Evolutionary conservation across 2,888 invertebrate genomes (phyloP).

Genomic region (Chorisops tibialis): DNA sequence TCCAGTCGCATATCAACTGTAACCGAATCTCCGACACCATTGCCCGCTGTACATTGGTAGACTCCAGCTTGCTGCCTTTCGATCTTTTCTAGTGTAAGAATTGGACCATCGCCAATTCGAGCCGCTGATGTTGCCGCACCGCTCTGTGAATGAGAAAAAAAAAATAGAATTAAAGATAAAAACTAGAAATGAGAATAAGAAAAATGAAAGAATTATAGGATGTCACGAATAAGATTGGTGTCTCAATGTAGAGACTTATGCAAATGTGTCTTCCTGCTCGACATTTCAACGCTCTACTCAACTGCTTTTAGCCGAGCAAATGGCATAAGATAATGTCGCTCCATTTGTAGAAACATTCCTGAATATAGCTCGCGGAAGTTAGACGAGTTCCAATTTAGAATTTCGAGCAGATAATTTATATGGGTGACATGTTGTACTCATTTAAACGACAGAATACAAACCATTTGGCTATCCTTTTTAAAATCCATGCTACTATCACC

Average conservation of each 20-base stretch:
- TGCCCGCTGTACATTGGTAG: constrained; percentile 67
- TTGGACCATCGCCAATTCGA: constrained; percentile 60
- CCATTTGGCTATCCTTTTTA: too few species aligned
- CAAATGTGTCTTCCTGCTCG: constrained; percentile 19
- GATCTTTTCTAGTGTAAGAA: constrained; percentile 61
- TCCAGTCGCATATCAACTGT: constrained; percentile 65
- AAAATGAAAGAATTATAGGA: constrained; percentile 24
- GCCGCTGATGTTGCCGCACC: constrained; percentile 51
- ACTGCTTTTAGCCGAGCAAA: constrained; percentile 2
- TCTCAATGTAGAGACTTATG: constrained; percentile 15
- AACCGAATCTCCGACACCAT: constrained; percentile 64
- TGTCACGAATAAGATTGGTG: constrained; percentile 21
- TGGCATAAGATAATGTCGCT: constrained; percentile 5
- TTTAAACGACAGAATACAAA: too few species aligned
- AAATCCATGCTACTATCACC: too few species aligned
- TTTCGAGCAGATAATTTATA: too few species aligned
- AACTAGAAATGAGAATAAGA: neutral
- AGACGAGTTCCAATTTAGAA: too few species aligned
- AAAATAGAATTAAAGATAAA: constrained; percentile 5
- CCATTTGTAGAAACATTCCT: constrained; percentile 11
- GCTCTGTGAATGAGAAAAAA: constrained; percentile 43
- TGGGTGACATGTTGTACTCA: too few species aligned
- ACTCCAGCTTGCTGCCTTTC: constrained; percentile 63
- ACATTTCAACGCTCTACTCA: neutral
- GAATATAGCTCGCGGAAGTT: neutral